Evolutionary conservation across 1,140 invertebrate species (phyloP), one percentile per base, ranked within the genome.

Genomic region (Drosophila prosaltans): DNA sequence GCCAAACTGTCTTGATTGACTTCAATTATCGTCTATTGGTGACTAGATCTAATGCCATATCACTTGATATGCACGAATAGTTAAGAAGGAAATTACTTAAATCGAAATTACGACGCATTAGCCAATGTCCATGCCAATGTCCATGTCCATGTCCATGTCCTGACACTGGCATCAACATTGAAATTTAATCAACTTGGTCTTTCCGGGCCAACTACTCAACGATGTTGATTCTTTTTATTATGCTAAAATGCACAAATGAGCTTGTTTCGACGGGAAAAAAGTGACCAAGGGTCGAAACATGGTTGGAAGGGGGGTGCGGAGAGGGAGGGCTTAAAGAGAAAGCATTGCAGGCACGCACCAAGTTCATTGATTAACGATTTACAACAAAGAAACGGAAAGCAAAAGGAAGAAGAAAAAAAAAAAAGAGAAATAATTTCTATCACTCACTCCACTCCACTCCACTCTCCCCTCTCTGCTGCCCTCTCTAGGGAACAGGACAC

Each of bases 361-460:
- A 83, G 71, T 90, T 91, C 90, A 91, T 91, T 91, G 89, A 91
- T 91, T 91, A 91, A 85, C 89, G 89, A 91, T 91, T 91, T 71
- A 69, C 81, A 72, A 81, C 78, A 72, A 48, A 64, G 32, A 16
- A 58, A 58, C 65, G 59, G 69, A 69, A 72, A 51, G 69, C 3
- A 36, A 7, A 36, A 36, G 4, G 28, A 7, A 36, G 6, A 6
- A 36, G 6, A 5, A 36, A 36, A 7, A 6, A 36, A 36, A 36
- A 7, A 30, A 30, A 30, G 4, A 30, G 4, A 4, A 30, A 30
- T 30, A 30, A 30, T 3, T 30, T 36, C 32, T 36, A 36, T 36
- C 32, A 36, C 32, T 5, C 32, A 30, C 28, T 2, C 28, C 28
- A 30, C 2, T 30, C 2, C 28, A 30, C 28, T 16, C 16, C 32